Evolutionary conservation across 2,797 vertebrate species (phyloP), one percentile per base, ranked within the genome.

Genomic region (Lycodopsis pacificus): DNA sequence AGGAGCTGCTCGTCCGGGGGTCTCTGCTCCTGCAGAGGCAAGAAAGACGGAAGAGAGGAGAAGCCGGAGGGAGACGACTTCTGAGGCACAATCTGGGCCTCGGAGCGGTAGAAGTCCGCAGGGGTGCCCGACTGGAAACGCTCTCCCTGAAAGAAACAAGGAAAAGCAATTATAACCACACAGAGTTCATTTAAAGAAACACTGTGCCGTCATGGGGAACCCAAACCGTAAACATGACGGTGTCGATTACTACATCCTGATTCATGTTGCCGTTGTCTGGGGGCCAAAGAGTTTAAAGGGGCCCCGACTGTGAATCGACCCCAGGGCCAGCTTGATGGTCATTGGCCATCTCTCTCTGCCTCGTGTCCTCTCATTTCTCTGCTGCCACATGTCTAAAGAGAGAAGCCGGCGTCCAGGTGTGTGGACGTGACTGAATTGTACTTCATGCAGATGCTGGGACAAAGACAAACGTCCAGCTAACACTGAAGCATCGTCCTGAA

Each of bases 61-160:
- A 88, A 94, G 66, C 90, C 89, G 80, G 94, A 82, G n/a, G 92
- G 62, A 5, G 88, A 17, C 0, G 81, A 69, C 64, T 89, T 94
- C 73, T 87, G 83, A 78, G 84, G 84, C 4, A 30, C 72, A 1
- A 71, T 32, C 77, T 86, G 88, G 65, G 89, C 65, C 7, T 90
- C 92, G 61, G 92, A 89, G 64, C 83, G 89, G 73, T 76, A 32
- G 22, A 89, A 92, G 76, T 96, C 93, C 54, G 89, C 49, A 10
- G 77, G 70, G 66, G 76, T 0, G 49, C 71, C 74, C 0, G 84
- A 56, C 59, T 78, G 81, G 78, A 88, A 85, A 61, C 25, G 78
- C 11, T 82, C 77, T 44, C 34, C 73, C 91, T 91, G 80, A 30
- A 81, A 73, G 46, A 57, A 65, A 1, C 11, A 49, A 42, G 5